A percentile compares a stretch with the other conserved stretches of the same genome.
Evolutionary conservation across 2,113 vertebrate species (phyloP).

Genomic region (Falco punctatus): DNA sequence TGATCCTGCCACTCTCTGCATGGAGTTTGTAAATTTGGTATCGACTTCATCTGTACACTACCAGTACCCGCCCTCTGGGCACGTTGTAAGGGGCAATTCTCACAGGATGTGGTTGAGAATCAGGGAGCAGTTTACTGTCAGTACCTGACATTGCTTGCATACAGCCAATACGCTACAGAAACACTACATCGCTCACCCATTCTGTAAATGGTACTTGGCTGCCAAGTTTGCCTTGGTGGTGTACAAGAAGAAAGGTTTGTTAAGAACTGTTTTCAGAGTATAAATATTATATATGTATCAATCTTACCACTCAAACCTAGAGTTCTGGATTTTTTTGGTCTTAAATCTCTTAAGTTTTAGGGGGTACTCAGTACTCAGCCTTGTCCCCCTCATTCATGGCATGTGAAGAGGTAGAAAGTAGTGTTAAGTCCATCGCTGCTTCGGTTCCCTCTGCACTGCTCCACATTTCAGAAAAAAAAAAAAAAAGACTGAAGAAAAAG

Average conservation of each 20-base stretch:
- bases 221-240: background rate
- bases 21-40: background rate
- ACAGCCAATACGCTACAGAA: too few species aligned
- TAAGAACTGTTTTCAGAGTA: background rate
- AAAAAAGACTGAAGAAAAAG: too few species aligned
- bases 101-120: background rate
- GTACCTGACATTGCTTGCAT: too few species aligned
- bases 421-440: background rate
- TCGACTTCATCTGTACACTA: too few species aligned
- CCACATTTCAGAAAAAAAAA: background rate
- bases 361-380: too few species aligned
- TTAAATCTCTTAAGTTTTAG: background rate
- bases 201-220: background rate
- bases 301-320: background rate
- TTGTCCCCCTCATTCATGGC: background rate
- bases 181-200: too few species aligned
- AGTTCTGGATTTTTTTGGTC: background rate
- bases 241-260: background rate
- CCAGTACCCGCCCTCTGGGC: too few species aligned
- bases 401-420: background rate
- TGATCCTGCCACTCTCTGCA: background rate
- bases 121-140: background rate
- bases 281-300: background rate
- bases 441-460: background rate
- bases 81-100: fast-evolving